These are phyloP conservation scores for Dasysyrphus tricinctus DNA, from an alignment of 2,888 invertebrate genomes.

Conservation along the genomic window DNA sequence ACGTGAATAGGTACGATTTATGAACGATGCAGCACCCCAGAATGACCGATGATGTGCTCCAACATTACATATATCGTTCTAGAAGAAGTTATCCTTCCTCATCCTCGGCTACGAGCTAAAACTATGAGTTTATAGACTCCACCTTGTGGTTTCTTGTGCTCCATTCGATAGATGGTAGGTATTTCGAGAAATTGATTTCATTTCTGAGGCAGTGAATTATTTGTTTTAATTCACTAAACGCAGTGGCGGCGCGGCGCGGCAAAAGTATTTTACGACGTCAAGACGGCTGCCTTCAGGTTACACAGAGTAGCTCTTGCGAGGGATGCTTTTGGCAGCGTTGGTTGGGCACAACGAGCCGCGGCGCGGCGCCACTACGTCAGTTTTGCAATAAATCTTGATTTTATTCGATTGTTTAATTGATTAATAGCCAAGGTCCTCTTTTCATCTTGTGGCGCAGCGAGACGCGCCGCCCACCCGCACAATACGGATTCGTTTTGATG, in stretches of 20 bases:
- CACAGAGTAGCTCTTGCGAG: neutral
- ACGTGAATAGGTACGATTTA: slow-evolving; percentile 47
- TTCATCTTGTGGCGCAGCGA: slow-evolving; percentile 37
- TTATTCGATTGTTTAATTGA: slow-evolving; percentile 63
- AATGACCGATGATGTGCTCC: slow-evolving; percentile 63
- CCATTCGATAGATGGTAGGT: slow-evolving; percentile 41
- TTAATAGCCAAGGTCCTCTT: slow-evolving; percentile 68
- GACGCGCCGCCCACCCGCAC: slow-evolving; percentile 39
- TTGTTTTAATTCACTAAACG: slow-evolving; percentile 48
- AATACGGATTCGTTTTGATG: slow-evolving; percentile 15
- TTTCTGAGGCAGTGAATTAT: slow-evolving; percentile 53
- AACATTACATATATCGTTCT: slow-evolving; percentile 38
- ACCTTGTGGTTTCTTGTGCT: slow-evolving; percentile 23
- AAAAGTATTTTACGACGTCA: slow-evolving; percentile 26
- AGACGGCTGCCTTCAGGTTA: slow-evolving; percentile 36
- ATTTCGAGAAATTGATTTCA: slow-evolving; percentile 69
- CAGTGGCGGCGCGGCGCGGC: slow-evolving; percentile 18
- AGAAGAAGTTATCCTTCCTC: neutral
- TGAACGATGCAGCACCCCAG: slow-evolving; percentile 48
- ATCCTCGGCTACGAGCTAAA: slow-evolving; percentile 22
- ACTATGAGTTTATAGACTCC: slow-evolving; percentile 60
- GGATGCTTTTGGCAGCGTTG: slow-evolving; percentile 54
- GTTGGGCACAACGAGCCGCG: neutral
- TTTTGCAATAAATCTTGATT: slow-evolving; percentile 71
- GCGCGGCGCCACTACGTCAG: slow-evolving; percentile 61